Evolutionary conservation across 2,888 invertebrate genomes (phyloP), one percentile per base, ranked within the genome.

Genomic region (Iphiclides podalirius): DNA sequence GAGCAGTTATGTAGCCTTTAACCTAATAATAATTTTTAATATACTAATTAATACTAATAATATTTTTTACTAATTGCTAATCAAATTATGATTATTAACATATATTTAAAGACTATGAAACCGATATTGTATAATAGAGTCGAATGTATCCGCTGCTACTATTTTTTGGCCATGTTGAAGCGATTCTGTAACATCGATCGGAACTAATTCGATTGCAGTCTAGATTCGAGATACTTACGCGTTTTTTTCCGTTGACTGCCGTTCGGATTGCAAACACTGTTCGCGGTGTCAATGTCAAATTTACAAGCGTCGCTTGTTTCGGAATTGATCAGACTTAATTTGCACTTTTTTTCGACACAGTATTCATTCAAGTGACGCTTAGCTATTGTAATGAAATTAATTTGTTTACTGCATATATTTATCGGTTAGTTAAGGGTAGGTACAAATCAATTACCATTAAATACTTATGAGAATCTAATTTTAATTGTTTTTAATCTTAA

Each of bases 261-360:
- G 56, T 57, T 52, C 40, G 26, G 51, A 47, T 57, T 58, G 53
- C 53, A 51, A 57, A 52, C 17, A 8, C 26, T 28, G 12, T 31
- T 53, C 55, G 49, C 52, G 57, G 60, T 59, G 63, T 66, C 67
- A 67, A 67, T 66, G 67, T 63, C 66, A 66, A 59, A 59, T 60
- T 54, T 55, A 62, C 57, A 55, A 53, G 55, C 53, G 45, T 40
- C 48, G 28, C 15, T 49, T 26, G 1, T 49, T 51, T 47, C 50
- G 47, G 45, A 34, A 47, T 55, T 60, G 47, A 59, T 55, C 47
- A 54, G 52, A 57, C n/a, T 16, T 40, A 12, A 23, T 35, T 34
- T 16, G 20, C 38, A 9, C 8, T 12, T 48, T 52, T 54, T 50
- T n/a, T n/a, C n/a, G n/a, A n/a, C n/a, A n/a, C n/a, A n/a, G n/a